Percentiles rank a stretch among this genome's conserved stretches.
phyloP scores from a whole-genome alignment of 2,888 invertebrate species.

The Scrobipalpa atriplicella region DNA sequence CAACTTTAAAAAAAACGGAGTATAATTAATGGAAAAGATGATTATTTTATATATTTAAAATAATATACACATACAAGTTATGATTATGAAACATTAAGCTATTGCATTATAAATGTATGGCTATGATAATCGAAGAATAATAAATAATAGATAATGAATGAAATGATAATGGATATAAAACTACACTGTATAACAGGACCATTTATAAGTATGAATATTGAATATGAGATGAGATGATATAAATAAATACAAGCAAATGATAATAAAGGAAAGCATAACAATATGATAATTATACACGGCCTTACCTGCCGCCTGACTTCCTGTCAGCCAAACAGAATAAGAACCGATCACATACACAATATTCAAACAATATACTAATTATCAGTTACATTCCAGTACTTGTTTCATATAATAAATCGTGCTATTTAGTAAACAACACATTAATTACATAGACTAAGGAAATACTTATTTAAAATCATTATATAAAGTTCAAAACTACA shows the following conservation, averaged over 20 bases:
- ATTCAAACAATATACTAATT: constrained; percentile 47
- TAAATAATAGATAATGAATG: no score
- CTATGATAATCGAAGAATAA: no score
- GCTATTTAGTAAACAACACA: neutral
- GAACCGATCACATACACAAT: constrained; percentile 39
- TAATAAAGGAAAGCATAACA: neutral
- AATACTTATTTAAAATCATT: neutral
- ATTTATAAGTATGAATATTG: no score
- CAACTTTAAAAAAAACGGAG: no score
- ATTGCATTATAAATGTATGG: no score
- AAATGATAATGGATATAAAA: no score
- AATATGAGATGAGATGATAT: neutral
- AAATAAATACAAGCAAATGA: neutral
- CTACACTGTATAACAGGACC: no score
- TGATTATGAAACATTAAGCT: no score
- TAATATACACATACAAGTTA: no score
- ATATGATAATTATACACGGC: constrained; percentile 36
- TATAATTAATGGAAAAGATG: no score
- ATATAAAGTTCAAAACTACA: neutral
- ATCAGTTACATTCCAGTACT: constrained; percentile 9
- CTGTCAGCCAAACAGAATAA: constrained; percentile 77
- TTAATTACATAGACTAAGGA: neutral
- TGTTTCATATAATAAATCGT: constrained; percentile 5
- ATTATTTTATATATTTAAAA: no score
- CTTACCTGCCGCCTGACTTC: constrained; percentile 80